These are phyloP conservation scores for Mythimna impura DNA, from an alignment of 2,888 invertebrate species.

Conservation along the genomic window DNA sequence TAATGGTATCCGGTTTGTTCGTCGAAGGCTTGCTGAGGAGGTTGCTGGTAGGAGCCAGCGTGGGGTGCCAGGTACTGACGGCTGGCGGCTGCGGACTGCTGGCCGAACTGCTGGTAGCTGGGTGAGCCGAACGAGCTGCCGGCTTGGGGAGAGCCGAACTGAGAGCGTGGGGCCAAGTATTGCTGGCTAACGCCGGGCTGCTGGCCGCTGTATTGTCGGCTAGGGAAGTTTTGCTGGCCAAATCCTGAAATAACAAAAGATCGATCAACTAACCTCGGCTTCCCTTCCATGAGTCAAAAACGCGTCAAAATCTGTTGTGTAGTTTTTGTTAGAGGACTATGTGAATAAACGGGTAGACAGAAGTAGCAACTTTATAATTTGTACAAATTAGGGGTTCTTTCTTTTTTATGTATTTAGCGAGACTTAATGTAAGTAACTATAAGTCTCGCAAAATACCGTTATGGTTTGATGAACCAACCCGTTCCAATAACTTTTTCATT, in stretches of 20 bases:
- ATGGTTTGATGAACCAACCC: too few relatives aligned
- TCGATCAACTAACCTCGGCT: too few relatives aligned
- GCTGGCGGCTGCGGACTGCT: slow-evolving; percentile 72
- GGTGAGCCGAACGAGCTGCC: slow-evolving; percentile 20
- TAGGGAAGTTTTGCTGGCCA: slow-evolving; percentile 53
- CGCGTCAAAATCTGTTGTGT: too few relatives aligned
- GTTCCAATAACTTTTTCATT: too few relatives aligned
- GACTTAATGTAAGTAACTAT: too few relatives aligned
- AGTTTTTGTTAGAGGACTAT: too few relatives aligned
- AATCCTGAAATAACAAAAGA: slow-evolving; percentile 56
- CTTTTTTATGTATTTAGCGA: too few relatives aligned
- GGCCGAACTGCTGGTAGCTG: slow-evolving; percentile 45
- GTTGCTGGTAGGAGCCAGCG: slow-evolving; percentile 70
- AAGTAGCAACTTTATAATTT: too few relatives aligned
- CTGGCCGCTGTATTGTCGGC: slow-evolving; percentile 45
- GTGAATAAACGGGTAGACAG: too few relatives aligned
- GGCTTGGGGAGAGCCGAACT: slow-evolving; percentile 60
- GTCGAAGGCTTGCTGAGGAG: slow-evolving; percentile 84
- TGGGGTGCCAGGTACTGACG: slow-evolving; percentile 84
- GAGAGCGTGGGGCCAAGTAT: slow-evolving; percentile 63
- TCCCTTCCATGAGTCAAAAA: too few relatives aligned
- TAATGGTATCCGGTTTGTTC: slow-evolving; percentile 85
- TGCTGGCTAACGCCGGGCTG: slow-evolving; percentile 56
- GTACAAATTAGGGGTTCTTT: too few relatives aligned
- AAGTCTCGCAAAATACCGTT: too few relatives aligned